Evolutionary conservation across 2,113 vertebrate genomes (phyloP).

Genomic region (Chlorocebus sabaeus): DNA sequence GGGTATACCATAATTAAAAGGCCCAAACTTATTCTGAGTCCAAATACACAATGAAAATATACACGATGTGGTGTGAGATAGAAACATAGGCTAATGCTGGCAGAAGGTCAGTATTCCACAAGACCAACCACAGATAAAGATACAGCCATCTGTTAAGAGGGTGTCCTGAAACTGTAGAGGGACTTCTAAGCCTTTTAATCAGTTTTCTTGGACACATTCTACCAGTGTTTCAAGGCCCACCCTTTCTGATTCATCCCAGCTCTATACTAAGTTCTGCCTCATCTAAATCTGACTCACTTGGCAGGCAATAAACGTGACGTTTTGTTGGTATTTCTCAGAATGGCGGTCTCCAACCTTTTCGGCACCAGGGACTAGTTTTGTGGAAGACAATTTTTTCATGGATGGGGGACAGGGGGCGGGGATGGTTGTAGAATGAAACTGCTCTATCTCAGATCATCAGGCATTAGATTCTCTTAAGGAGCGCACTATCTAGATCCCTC

Average conservation of each 20-base stretch:
- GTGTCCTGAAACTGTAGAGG: background rate
- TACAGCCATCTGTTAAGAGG: background rate
- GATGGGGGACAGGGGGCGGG: too few relatives aligned
- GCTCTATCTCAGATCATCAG: too few relatives aligned
- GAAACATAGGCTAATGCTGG: background rate
- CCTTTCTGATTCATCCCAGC: background rate
- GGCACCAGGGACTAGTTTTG: too few relatives aligned
- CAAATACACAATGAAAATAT: background rate
- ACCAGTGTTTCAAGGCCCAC: background rate
- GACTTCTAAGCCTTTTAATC: background rate
- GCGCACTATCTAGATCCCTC: too few relatives aligned
- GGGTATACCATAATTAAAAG: background rate
- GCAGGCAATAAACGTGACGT: background rate
- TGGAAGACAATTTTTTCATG: too few relatives aligned
- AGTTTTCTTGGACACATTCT: background rate
- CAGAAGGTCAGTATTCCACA: background rate
- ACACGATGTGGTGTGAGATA: background rate
- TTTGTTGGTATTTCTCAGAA: background rate
- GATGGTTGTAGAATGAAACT: too few relatives aligned
- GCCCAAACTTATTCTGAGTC: background rate
- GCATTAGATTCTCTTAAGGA: too few relatives aligned
- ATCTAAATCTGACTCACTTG: background rate
- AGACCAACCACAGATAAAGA: background rate
- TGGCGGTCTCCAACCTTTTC: too few relatives aligned
- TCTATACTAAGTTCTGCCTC: background rate